phyloP scores from a whole-genome alignment of 2,888 invertebrate genomes.

The Microchrysa polita region DNA sequence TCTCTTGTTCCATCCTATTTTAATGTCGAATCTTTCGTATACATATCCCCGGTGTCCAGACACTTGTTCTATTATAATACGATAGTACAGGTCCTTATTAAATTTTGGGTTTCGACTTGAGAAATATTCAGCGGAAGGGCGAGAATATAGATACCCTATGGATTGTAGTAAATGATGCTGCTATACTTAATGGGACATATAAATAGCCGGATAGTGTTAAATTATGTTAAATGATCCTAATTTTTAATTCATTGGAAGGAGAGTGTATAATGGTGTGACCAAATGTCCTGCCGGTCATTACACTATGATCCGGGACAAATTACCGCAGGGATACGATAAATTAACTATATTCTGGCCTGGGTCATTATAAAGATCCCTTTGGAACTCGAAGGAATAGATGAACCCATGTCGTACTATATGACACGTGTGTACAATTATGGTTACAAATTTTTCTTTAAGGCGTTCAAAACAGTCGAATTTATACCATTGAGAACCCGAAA shows the following conservation, averaged over 20 bases:
- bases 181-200: slow-evolving; percentile 28
- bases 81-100: slow-evolving; percentile 18
- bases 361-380: background rate
- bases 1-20: slow-evolving; percentile 2
- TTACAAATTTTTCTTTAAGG: too few relatives aligned
- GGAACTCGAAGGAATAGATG: too few relatives aligned
- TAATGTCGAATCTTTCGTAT: slow-evolving; percentile 3
- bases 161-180: background rate
- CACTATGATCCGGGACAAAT: background rate
- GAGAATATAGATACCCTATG: background rate
- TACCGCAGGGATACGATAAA: slow-evolving; percentile 7
- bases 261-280: background rate
- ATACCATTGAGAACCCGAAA: too few relatives aligned
- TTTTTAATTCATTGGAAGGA: slow-evolving; percentile 27
- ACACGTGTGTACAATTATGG: too few relatives aligned
- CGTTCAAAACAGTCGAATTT: too few relatives aligned
- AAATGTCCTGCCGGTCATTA: slow-evolving; percentile 6
- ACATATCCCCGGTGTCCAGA: slow-evolving; percentile 1
- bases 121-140: background rate
- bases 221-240: slow-evolving; percentile 37
- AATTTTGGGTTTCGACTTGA: slow-evolving; percentile 21
- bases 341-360: background rate
- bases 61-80: slow-evolving; percentile 12
- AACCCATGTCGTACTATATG: too few relatives aligned
- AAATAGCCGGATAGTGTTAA: slow-evolving; percentile 38